Base-by-base conservation (phyloP, 2,113 vertebrate genomes). In the Saguinus imperator region DNA sequence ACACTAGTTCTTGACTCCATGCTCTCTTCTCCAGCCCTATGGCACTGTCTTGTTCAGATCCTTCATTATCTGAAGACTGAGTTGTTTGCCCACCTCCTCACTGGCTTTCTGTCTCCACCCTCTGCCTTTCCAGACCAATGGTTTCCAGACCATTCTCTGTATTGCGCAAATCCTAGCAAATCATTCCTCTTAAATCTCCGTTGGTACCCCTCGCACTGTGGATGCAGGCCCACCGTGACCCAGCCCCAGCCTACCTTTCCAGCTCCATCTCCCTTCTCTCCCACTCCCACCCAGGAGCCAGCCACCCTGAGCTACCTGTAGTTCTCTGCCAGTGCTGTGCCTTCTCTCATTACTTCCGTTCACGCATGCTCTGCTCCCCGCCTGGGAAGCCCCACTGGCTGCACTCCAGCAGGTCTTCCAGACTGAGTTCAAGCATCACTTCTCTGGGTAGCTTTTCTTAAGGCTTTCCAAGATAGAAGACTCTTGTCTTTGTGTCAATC, bases 241-340 rank as follows among this genome's bases (percentile, higher is more conserved):
- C 8, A n/a, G 35, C 9, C 5, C 57, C 29, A 9, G 25, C 9
- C 4, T 1, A 75, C 50, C n/a, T 64, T 43, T 64, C 27, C 14
- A n/a, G 57, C 70, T 57, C 52, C 50, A 10, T 6, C 76, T 68
- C 9, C 1, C 21, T 66, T 70, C n/a, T 66, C 32, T 52, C 14
- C 16, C 0, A 0, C 23, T 64, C 32, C 3, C 4, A 0, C 32
- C 11, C 2, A 2, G 0, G n/a, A 37, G 81, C 48, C 11, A 37
- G 86, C 29, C n/a, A 13, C 27, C 12, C 27, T 1, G 66, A 57
- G 21, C 5, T 20, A 8, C 50, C n/a, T 55, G 87, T 1, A 3
- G 52, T 32, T 64, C 35, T 55, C 35, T n/a, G n/a, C 64, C 2
- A 2, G 14, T 25, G 29, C 68, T 4, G 29, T 10, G 76, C 70